Percentiles rank a stretch among this genome's conserved stretches.
Conservation (phyloP, 1,140 invertebrate species). For the Drosophila gunungcola region DNA sequence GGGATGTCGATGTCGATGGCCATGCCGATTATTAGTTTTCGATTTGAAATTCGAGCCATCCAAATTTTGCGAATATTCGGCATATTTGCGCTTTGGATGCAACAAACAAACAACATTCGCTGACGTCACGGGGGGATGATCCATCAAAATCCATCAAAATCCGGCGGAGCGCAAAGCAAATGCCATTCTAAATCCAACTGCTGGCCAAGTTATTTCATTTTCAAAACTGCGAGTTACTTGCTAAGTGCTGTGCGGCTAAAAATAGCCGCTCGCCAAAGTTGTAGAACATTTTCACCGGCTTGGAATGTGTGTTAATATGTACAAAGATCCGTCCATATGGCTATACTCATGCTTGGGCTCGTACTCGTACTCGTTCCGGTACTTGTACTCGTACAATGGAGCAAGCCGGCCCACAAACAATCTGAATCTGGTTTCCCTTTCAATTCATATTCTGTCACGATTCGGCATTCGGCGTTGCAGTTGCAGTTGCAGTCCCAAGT, state of each 20-base stretch:
- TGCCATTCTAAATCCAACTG: conserved; percentile 4
- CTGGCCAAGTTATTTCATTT: conserved; percentile 24
- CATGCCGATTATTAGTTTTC: too few relatives aligned
- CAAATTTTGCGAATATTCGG: conserved; percentile 17
- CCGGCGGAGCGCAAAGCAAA: background rate
- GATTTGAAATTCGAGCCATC: conserved; percentile 5
- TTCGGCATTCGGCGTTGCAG: conserved; percentile 17
- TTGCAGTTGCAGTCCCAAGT: background rate
- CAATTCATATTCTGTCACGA: conserved; percentile 75
- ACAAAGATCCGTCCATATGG: conserved; percentile 3
- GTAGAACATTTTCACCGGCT: conserved; percentile 40
- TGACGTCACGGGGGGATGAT: conserved; percentile 26
- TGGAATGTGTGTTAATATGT: conserved; percentile 40
- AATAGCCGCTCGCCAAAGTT: conserved; percentile 37
- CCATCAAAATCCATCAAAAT: conserved; percentile 11
- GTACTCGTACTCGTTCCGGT: background rate
- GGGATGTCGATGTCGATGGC: background rate
- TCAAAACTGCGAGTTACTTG: conserved; percentile 7
- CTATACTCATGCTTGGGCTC: background rate
- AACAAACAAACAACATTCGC: conserved; percentile 10
- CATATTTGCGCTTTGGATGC: conserved; percentile 18
- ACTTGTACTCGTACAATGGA: conserved; percentile 4
- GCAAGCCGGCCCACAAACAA: conserved; percentile 21
- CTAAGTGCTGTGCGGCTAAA: conserved; percentile 21
- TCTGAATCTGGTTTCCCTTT: conserved; percentile 74